Evolutionary conservation across 53 echinoderm and acorn worm genomes (phyloP).

Genomic region (Henricia sp.): DNA sequence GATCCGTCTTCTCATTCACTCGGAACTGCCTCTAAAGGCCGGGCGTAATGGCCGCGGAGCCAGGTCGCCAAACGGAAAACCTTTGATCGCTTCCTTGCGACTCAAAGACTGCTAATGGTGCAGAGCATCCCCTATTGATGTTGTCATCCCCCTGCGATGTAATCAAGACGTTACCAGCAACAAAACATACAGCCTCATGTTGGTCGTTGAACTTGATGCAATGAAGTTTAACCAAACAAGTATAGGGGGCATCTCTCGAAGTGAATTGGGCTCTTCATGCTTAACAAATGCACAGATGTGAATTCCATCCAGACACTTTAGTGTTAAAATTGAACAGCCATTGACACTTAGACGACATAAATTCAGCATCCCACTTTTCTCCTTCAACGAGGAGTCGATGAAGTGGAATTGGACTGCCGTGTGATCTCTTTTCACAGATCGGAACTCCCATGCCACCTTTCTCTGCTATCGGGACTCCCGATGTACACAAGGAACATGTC

Average conservation of each 20-base stretch:
- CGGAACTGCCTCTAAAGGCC: conserved; percentile 31
- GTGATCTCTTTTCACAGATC: too few species aligned
- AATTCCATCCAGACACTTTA: too few species aligned
- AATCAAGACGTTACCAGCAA: conserved; percentile 23
- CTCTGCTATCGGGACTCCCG: too few species aligned
- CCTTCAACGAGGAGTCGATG: too few species aligned
- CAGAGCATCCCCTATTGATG: conserved; percentile 46
- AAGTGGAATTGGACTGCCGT: too few species aligned
- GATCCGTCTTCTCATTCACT: conserved; percentile 24
- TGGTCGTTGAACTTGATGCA: conserved; percentile 44
- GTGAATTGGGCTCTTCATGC: not conserved
- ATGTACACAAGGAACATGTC: too few species aligned
- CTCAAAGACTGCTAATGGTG: conserved; percentile 57
- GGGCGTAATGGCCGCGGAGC: conserved; percentile 37
- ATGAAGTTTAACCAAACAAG: not conserved
- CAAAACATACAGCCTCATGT: conserved; percentile 15
- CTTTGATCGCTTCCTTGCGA: conserved; percentile 31
- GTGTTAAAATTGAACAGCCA: too few species aligned
- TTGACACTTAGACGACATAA: too few species aligned
- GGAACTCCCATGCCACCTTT: too few species aligned
- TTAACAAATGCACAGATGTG: too few species aligned
- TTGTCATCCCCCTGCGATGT: not conserved
- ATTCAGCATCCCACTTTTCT: too few species aligned
- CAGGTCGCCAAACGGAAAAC: conserved; percentile 15
- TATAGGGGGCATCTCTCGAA: not conserved